Evolutionary conservation across 2,888 invertebrate species (phyloP), one percentile per base, ranked within the genome.

Genomic region (Coecobrya sp.): DNA sequence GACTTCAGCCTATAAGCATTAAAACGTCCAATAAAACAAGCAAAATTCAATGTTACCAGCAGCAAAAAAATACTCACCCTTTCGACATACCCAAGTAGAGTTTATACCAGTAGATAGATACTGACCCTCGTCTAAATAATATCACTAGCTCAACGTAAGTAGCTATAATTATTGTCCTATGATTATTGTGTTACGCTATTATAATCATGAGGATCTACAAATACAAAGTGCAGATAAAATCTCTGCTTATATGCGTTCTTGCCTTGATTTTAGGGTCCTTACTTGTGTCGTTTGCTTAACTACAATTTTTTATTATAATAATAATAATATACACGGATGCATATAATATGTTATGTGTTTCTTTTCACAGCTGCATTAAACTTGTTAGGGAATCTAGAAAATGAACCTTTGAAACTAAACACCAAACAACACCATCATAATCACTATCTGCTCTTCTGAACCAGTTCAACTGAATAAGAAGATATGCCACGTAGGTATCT

Each of bases 171-270:
- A 84, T 70, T 73, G 42, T 82, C 45, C 36, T 86, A 76, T 82
- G 30, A 91, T 86, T 82, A 79, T 68, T 86, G 49, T 91, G 91
- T 91, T 91, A 91, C 91, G 91, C 87, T 91, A 87, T 82, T 87
- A 91, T 91, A 91, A 91, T 87, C 91, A 91, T 86, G 87, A 91
- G 91, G 91, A 91, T 91, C 91, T 87, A 82, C 87, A 91, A 65
- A 89, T 16, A 70, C 22, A 70, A 82, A 62, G 65, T 55, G 59
- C 27, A 87, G 87, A 91, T 91, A 91, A 73, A 87, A 70, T 73
- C 73, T 25, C 27, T 45, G 42, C 25, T 73, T 42, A 68, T 82
- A 70, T 55, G 22, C 45, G 68, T 10, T 79, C 68, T 91, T 91
- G 91, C 49, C 91, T 91, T 91, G 42, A 79, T 85, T 89, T 84